Evolutionary conservation across 1,140 invertebrate species (phyloP), one percentile per base, ranked within the genome.

Genomic region (Aradophagus sp.): DNA sequence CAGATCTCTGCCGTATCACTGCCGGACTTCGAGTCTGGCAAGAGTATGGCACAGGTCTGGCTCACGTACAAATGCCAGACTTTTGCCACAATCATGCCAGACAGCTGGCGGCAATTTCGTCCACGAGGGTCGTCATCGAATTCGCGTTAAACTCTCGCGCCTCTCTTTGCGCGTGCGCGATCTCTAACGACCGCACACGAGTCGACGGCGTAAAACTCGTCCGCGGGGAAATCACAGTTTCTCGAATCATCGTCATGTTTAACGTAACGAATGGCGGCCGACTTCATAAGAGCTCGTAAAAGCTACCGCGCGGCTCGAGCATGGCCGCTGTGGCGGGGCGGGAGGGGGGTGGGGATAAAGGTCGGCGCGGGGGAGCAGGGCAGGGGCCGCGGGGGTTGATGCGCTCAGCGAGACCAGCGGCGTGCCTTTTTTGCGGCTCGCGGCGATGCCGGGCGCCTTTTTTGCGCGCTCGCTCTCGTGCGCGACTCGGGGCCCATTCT

Each of bases 231-330:
- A 69, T 69, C 66, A 52, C 10, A 39, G 44, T 50, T 55, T 31
- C 26, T 26, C 39, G 27, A 59, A 71, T 65, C 59, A 50, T 70
- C 45, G n/a, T 23, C 8, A 31, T 58, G 50, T 47, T 59, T 47
- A 29, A 59, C 38, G 45, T 29, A 52, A 45, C 50, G 44, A 61
- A 48, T 63, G 48, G 56, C 56, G 56, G 50, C 35, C 29, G 48
- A 13, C 19, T 44, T 69, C 56, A 38, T 50, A 55, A 48, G 48
- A 56, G 48, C 41, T 50, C 48, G 42, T 61, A 62, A 62, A 69
- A 69, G 50, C 27, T 12, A 41, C 35, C 41, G 42, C 35, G 11
- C 44, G 26, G 31, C n/a, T 32, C 13, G 34, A 20, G 27, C 41
- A 38, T 39, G 34, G 4, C 20, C 8, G 20, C 20, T n/a, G n/a